Base-by-base conservation (phyloP, 2,797 vertebrate species). In the Acanthurus lineatus region DNA sequence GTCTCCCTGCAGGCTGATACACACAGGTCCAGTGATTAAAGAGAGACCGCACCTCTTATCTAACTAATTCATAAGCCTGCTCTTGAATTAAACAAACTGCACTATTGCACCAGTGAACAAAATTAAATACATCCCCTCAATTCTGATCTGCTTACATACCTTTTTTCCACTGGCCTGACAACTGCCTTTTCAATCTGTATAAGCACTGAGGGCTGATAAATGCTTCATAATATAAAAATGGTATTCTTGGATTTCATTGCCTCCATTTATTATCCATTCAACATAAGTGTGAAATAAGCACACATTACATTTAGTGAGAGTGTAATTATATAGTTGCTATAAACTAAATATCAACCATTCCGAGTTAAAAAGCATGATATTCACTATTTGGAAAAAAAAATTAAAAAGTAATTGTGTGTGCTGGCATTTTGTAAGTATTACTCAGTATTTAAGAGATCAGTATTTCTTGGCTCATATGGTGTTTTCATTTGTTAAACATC, bases 71-170 rank as follows among this genome's bases (percentile, higher is more conserved):
- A 81, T 57, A 64, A 77, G 9, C 20, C 63, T 15, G 25, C 59
- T 81, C 11, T 47, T 70, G 70, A 81, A 77, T 81, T 69, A 62
- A 80, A 76, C 45, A 60, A 71, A 78, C 65, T 32, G 48, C 25
- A 11, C 61, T 61, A 45, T 51, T 61, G 20, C 22, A 45, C 51
- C 40, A 51, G 44, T 14, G 7, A n/a, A 51, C 48, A n/a, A 5
- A 72, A 66, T 80, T 64, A 25, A 76, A 71, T 20, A 35, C 42
- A 66, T 51, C 17, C 2, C 6, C 63, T 64, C 38, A 48, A 11
- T 68, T 79, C 44, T 4, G 15, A 14, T 28, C 59, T 52, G 47
- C 64, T 73, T 48, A 20, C 38, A 0, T 35, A 38, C 9, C 42
- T 48, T 47, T 47, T 47, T 16, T 16, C 44, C 44, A 40, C 40